phyloP scores from a whole-genome alignment of 2,113 vertebrate species.

The Collichthys lucidus region DNA sequence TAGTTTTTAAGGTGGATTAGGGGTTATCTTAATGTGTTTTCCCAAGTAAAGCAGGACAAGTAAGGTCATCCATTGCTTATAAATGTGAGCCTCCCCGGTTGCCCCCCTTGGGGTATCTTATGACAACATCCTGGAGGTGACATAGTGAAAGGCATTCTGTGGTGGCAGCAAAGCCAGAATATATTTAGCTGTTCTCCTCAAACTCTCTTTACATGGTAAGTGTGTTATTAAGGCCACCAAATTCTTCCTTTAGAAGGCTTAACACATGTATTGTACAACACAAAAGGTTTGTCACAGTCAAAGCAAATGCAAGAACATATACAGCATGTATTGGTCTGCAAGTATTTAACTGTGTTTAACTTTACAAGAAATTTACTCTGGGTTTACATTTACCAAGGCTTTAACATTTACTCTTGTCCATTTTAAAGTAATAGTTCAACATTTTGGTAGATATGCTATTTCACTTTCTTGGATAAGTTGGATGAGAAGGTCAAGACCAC shows the following conservation, averaged over 20 bases:
- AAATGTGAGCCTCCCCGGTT: constrained; percentile 39
- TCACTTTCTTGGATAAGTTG: background rate
- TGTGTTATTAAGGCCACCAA: constrained; percentile 38
- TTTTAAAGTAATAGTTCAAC: background rate
- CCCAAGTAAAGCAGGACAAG: constrained; percentile 4
- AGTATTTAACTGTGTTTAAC: background rate
- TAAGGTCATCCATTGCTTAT: constrained; percentile 36
- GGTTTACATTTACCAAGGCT: background rate
- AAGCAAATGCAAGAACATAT: background rate
- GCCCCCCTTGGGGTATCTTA: constrained; percentile 62
- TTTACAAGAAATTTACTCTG: background rate
- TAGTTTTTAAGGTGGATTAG: constrained; percentile 37
- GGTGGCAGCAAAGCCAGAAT: constrained; percentile 59
- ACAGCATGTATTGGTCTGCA: background rate
- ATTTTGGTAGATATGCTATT: background rate
- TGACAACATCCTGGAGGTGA: constrained; percentile 68
- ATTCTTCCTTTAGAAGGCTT: constrained; percentile 7
- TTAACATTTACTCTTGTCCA: background rate
- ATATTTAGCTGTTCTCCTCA: constrained; percentile 83
- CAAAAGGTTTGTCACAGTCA: constrained; percentile 1
- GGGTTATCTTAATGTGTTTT: constrained; percentile 25
- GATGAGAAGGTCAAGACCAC: background rate
- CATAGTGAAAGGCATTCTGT: constrained; percentile 58
- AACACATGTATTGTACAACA: constrained; percentile 17
- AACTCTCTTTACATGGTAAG: constrained; percentile 76